Base-by-base conservation (phyloP, 2,797 vertebrate genomes). In the Erethizon dorsatum region DNA sequence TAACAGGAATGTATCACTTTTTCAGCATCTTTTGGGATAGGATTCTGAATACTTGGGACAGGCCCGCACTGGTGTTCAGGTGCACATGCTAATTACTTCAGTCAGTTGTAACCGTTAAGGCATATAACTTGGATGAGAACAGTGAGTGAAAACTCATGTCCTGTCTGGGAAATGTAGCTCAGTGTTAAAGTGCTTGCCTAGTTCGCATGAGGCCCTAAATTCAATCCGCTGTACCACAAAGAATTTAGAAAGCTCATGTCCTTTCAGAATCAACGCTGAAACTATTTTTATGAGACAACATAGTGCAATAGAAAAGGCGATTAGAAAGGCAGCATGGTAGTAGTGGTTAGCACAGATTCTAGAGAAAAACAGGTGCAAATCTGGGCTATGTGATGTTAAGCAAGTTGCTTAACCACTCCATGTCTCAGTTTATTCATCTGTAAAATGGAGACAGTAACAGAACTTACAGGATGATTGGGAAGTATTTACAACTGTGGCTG, bases 401-500 rank as follows among this genome's bases (percentile, higher is more conserved):
- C 11, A 91, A 52, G 18, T 93, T 85, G 69, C 31, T n/a, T 75
- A 90, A 52, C 45, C 50, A 83, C 10, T 26, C 12, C 13, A 20
- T 61, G 56, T 13, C 69, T 93, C n/a, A 73, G 0, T 91, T 91
- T 50, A 56, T 52, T 85, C 54, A 73, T 85, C 71, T 83, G n/a
- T 73, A 91, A 88, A 86, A 94, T 77, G 26, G 10, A 56, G 52
- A 41, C 50, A 11, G 50, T 87, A 59, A 71, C 80, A 90, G 47
- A 91, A 85, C 59, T 82, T 82, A 61, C 14, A 88, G 18, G 77
- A 37, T 12, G 12, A 41, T 45, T 90, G 7, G 71, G 28, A 90
- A 84, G 75, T 84, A 88, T 94, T 93, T 77, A 75, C 69, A 91
- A 57, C 52, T 54, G 31, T 69, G 33, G 37, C 45, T 92, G 63